These are phyloP conservation scores for Hydriomena furcata DNA, from an alignment of 2,888 invertebrate species.

Conservation along the genomic window DNA sequence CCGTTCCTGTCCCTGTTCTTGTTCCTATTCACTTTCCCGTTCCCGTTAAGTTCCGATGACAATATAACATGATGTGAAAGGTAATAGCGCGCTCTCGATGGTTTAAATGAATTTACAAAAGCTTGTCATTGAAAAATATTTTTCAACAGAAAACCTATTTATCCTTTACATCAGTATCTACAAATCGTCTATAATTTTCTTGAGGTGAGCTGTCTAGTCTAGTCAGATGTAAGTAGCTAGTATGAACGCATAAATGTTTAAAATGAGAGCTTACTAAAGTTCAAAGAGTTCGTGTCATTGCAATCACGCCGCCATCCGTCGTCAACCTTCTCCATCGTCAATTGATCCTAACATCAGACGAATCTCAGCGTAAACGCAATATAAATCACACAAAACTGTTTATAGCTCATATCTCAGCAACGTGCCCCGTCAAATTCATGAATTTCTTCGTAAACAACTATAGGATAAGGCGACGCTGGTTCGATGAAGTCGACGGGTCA, in stretches of 20 bases:
- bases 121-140: no score
- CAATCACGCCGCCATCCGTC: slow-evolving; percentile 1
- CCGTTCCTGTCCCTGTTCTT: no score
- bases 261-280: not conserved
- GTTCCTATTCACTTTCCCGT: no score
- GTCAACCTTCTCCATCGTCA: not conserved
- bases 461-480: slow-evolving; percentile 43
- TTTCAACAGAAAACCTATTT: no score
- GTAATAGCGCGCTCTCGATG: no score
- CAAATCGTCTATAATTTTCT: no score
- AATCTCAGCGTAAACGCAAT: slow-evolving; percentile 1
- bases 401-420: slow-evolving; percentile 51
- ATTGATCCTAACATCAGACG: slow-evolving; percentile 9
- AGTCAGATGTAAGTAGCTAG: no score
- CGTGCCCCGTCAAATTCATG: slow-evolving; percentile 52
- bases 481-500: slow-evolving; percentile 55
- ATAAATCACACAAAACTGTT: slow-evolving; percentile 44
- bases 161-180: no score
- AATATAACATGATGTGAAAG: no score
- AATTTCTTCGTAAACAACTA: slow-evolving; percentile 58
- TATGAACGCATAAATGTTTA: not conserved
- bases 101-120: no score
- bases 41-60: no score
- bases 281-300: slow-evolving; percentile 8
- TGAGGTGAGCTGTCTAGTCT: no score